phyloP scores from a whole-genome alignment of 2,113 vertebrate genomes.

The Gracilinanus agilis region DNA sequence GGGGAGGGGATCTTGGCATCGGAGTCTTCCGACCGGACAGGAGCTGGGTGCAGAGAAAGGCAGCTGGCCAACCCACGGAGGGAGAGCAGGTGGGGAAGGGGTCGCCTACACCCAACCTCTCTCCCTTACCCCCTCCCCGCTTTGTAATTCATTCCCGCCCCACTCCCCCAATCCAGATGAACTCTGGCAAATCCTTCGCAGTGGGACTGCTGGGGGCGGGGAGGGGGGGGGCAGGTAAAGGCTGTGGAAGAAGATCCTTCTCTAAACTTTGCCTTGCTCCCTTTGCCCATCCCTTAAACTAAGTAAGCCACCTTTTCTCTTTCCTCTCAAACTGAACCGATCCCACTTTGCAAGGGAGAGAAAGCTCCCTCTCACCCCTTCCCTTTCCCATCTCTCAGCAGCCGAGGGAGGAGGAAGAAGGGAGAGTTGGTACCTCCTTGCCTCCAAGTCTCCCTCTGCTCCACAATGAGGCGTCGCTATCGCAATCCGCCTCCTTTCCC shows the following conservation, averaged over 20 bases:
- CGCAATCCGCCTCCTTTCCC: not conserved
- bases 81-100: not conserved
- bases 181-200: not conserved
- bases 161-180: not conserved
- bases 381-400: not conserved
- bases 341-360: not conserved
- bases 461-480: not conserved
- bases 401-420: not conserved
- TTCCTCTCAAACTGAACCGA: not conserved
- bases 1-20: not conserved
- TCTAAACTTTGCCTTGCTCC: conserved; percentile 17
- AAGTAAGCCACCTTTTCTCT: not conserved
- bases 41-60: not conserved
- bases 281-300: not conserved
- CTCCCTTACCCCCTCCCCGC: not conserved
- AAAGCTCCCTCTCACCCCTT: not conserved
- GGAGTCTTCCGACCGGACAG: not conserved
- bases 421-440: conserved; percentile 36
- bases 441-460: not conserved
- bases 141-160: not conserved
- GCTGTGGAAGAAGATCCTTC: not conserved
- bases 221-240: not conserved
- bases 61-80: conserved; percentile 33
- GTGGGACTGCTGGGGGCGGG: not conserved
- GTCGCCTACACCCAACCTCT: conserved; percentile 67